A percentile compares a stretch with the other conserved stretches of the same genome.
Conservation (phyloP, 2,113 vertebrate genomes). For the Odobenus rosmarus region DNA sequence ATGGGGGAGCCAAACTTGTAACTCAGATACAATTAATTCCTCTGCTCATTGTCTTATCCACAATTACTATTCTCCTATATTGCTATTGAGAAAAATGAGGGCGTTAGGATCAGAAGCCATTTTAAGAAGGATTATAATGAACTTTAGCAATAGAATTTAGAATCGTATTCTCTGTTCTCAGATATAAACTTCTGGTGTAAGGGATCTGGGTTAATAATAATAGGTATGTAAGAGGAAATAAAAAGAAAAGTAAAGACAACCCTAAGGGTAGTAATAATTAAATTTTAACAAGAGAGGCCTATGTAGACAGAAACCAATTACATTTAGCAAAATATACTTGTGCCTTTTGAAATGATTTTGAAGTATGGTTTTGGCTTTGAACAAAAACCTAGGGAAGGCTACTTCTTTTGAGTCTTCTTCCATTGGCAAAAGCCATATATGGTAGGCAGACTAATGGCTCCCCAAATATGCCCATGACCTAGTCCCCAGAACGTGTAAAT, state of each 20-base stretch:
- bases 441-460: not conserved
- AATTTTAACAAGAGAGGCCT: slow-evolving; percentile 72
- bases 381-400: not conserved
- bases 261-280: slow-evolving; percentile 74
- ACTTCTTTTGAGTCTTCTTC: not conserved
- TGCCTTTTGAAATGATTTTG: slow-evolving; percentile 61
- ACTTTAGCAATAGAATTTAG: slow-evolving; percentile 51
- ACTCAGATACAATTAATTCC: not conserved
- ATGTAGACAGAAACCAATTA: slow-evolving; percentile 72
- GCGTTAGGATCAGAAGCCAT: slow-evolving; percentile 64
- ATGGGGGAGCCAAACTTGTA: not conserved
- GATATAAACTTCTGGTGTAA: slow-evolving; percentile 50
- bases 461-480: not conserved
- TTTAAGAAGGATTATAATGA: slow-evolving; percentile 62
- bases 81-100: slow-evolving; percentile 64
- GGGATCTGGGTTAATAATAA: slow-evolving; percentile 69
- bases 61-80: not conserved
- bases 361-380: slow-evolving; percentile 47
- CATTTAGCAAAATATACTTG: slow-evolving; percentile 61
- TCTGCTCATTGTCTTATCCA: not conserved
- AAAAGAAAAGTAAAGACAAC: slow-evolving; percentile 72
- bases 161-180: slow-evolving; percentile 45
- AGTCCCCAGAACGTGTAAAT: not conserved
- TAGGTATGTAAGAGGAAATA: slow-evolving; percentile 67
- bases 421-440: not conserved